Conservation (phyloP, 2,888 invertebrate species). For the Zootermopsis nevadensis region DNA sequence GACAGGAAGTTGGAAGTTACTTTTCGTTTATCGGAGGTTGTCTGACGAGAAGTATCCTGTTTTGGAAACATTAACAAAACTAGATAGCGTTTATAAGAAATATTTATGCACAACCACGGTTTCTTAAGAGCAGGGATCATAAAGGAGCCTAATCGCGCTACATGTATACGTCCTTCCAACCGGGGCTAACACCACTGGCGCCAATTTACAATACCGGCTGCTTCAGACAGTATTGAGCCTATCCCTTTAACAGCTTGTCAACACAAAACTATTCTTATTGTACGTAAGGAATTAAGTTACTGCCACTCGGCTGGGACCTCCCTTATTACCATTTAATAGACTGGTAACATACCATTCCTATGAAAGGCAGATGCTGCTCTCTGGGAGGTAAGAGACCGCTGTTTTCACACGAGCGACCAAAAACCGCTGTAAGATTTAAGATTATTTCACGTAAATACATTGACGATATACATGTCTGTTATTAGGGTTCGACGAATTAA, state of each 20-base stretch:
- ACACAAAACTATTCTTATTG: constrained; percentile 18
- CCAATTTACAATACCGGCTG: background rate
- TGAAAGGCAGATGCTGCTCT: background rate
- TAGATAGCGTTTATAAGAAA: background rate
- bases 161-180: background rate
- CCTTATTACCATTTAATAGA: constrained; percentile 23
- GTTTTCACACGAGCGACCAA: background rate
- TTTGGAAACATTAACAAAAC: no score
- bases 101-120: background rate
- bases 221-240: background rate
- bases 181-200: constrained; percentile 33
- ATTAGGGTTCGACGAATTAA: no score
- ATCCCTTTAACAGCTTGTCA: constrained; percentile 17
- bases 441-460: no score
- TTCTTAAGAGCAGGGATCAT: background rate
- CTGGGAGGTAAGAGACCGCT: background rate
- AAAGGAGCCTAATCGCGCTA: no score
- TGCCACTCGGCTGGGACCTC: constrained; percentile 23
- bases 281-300: background rate
- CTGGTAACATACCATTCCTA: constrained; percentile 16
- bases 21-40: no score
- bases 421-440: no score
- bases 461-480: no score
- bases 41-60: no score
- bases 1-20: no score